Percentiles rank a stretch among this genome's conserved stretches.
Conservation (phyloP, 35 echinoderm and acorn worm genomes). For the Ptychodera flava region DNA sequence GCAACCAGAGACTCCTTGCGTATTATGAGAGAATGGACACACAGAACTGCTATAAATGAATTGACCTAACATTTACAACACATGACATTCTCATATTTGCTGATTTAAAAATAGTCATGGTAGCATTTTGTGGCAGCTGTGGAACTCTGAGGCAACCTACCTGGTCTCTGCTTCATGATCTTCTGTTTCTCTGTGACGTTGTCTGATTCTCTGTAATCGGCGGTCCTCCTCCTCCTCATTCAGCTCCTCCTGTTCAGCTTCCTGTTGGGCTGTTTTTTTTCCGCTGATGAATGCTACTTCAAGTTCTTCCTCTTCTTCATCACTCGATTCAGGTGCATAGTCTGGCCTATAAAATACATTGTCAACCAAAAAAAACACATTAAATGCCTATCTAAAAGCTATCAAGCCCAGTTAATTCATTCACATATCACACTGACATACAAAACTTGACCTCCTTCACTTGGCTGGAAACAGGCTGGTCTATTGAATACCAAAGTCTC, state of each 20-base stretch:
- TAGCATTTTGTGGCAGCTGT: too few relatives aligned
- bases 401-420: neutral
- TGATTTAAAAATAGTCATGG: too few relatives aligned
- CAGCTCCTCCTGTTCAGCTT: neutral
- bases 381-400: neutral
- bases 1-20: too few relatives aligned
- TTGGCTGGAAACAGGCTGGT: neutral
- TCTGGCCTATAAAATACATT: constrained; percentile 49
- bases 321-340: constrained; percentile 82
- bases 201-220: constrained; percentile 51
- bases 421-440: neutral
- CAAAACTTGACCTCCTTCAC: neutral
- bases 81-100: too few relatives aligned
- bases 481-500: neutral
- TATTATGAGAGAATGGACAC: too few relatives aligned
- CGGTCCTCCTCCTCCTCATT: constrained; percentile 55
- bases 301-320: constrained; percentile 50
- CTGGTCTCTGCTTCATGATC: constrained; percentile 62
- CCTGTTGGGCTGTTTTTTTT: constrained; percentile 3
- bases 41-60: too few relatives aligned
- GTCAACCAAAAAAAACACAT: constrained; percentile 3
- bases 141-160: too few relatives aligned
- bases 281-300: constrained; percentile 16
- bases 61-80: too few relatives aligned
- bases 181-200: constrained; percentile 45